These are phyloP conservation scores for Spongilla lacustris DNA, from an alignment of 37 sponge, comb jelly and placozoan species.

Conservation along the genomic window DNA sequence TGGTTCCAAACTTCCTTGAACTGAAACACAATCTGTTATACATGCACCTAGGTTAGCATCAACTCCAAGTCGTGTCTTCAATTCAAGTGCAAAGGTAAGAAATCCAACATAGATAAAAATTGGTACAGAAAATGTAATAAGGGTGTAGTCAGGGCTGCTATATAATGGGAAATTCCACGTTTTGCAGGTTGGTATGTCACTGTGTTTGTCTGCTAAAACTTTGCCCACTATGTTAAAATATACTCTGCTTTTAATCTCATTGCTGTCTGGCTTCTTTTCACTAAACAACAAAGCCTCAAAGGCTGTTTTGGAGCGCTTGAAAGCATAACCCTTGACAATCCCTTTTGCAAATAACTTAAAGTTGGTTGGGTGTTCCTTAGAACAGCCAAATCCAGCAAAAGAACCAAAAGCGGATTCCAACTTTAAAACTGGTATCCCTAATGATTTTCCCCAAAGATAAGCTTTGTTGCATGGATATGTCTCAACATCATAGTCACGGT, in stretches of 20 bases:
- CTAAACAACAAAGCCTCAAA: background rate
- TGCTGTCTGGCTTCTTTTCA: background rate
- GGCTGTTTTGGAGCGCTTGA: constrained; percentile 39
- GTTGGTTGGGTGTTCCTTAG: background rate
- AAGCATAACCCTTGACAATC: constrained; percentile 46
- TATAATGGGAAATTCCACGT: background rate
- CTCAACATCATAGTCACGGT: constrained; percentile 26
- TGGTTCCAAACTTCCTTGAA: constrained; percentile 1
- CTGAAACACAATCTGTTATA: constrained; percentile 1
- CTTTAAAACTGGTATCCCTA: constrained; percentile 46
- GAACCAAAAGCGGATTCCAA: constrained; percentile 54
- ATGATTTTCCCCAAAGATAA: constrained; percentile 65
- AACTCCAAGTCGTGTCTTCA: constrained; percentile 1
- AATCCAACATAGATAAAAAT: background rate
- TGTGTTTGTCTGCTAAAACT: background rate
- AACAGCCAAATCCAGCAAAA: constrained; percentile 40
- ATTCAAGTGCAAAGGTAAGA: background rate
- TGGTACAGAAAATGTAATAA: background rate
- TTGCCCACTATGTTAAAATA: constrained; percentile 1
- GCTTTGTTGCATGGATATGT: constrained; percentile 64
- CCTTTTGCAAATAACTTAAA: constrained; percentile 53
- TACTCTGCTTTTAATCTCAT: background rate
- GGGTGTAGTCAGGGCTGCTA: background rate
- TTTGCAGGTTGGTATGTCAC: constrained; percentile 1
- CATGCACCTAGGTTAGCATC: constrained; percentile 1